phyloP scores from a whole-genome alignment of 2,113 vertebrate species.

The Corythornis vintsioides region DNA sequence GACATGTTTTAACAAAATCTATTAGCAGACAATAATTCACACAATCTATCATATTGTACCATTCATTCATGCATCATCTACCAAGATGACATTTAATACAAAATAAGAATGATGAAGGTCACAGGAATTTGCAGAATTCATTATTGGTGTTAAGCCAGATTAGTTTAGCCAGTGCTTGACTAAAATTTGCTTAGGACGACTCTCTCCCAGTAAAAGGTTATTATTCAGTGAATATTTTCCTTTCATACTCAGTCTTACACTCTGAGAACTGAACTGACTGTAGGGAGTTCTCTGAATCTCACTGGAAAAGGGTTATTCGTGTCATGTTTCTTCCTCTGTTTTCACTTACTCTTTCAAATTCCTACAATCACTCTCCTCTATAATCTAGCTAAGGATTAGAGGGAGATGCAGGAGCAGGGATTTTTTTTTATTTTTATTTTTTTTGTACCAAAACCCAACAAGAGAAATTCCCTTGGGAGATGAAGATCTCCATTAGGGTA shows the following conservation, averaged over 20 bases:
- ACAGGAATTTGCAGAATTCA: slow-evolving; percentile 55
- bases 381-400: neutral
- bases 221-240: slow-evolving; percentile 16
- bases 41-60: slow-evolving; percentile 12
- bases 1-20: neutral
- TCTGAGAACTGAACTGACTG: neutral
- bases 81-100: slow-evolving; percentile 64
- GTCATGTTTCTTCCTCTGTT: neutral
- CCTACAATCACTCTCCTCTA: neutral
- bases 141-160: slow-evolving; percentile 64
- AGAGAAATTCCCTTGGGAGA: neutral
- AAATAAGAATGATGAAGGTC: slow-evolving; percentile 67
- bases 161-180: slow-evolving; percentile 53
- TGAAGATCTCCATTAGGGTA: rapidly evolving
- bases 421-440: neutral
- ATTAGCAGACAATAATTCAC: neutral
- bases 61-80: slow-evolving; percentile 54
- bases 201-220: slow-evolving; percentile 46
- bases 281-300: neutral
- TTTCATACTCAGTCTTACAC: neutral
- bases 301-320: neutral
- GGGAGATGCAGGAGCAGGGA: neutral
- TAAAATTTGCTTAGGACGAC: slow-evolving; percentile 60
- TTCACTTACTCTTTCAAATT: neutral
- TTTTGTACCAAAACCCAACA: neutral